Conservation (phyloP, 2,797 vertebrate species). For the Cossypha niveicapilla region DNA sequence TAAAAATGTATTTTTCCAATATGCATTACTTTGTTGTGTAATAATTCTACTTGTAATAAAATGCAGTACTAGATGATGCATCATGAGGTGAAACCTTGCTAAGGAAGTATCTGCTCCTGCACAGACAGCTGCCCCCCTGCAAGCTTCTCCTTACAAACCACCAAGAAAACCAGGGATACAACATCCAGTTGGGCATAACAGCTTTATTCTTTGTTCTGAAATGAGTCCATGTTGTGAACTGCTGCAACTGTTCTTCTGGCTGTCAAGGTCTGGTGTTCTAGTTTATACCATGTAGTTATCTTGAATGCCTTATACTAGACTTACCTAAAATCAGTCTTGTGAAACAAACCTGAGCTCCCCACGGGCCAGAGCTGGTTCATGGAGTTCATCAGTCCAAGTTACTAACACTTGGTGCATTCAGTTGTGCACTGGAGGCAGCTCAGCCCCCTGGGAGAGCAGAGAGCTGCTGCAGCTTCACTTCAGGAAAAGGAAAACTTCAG, state of each 20-base stretch:
- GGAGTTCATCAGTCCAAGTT: neutral
- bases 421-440: neutral
- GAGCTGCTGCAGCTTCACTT: neutral
- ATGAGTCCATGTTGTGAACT: neutral
- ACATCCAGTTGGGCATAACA: accelerated
- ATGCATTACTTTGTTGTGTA: slow-evolving; percentile 71
- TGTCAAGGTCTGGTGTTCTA: neutral
- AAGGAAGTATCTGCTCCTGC: neutral
- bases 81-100: neutral
- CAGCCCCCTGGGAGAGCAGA: neutral
- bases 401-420: accelerated
- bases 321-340: neutral
- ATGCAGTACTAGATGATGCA: slow-evolving; percentile 9
- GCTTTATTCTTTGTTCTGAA: neutral
- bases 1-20: slow-evolving; percentile 76
- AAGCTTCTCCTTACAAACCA: neutral
- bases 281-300: neutral
- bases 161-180: accelerated
- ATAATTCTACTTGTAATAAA: slow-evolving; percentile 74
- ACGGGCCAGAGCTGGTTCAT: neutral
- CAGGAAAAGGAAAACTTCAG: neutral
- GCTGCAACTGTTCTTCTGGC: neutral
- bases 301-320: neutral
- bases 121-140: neutral
- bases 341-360: neutral